Evolutionary conservation across 2,113 vertebrate genomes (phyloP), one percentile per base, ranked within the genome.

Genomic region (Tragelaphus scriptus): DNA sequence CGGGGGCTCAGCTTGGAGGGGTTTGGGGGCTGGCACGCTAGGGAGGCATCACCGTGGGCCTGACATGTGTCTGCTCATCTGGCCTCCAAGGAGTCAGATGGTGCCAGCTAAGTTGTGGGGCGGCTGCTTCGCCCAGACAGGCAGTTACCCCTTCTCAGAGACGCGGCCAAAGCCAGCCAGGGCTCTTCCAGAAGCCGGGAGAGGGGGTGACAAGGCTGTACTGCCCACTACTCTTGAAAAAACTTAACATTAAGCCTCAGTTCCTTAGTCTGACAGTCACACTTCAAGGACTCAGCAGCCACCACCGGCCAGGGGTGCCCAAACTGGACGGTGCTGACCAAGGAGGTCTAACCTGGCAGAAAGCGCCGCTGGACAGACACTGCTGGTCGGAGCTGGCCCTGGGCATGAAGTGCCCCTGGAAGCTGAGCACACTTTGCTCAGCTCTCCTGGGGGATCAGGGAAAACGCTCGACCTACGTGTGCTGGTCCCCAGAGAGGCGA

Each of bases 401-500:
- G 51, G 4, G n/a, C 47, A 7, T 1, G 16, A 32, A 28, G 21
- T 47, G 44, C 1, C 65, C 80, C 49, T 61, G 36, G 7, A 16
- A n/a, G 44, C 23, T 4, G 2, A 28, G 49, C 30, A 61, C 36
- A 4, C 40, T 65, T 32, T 5, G 7, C 28, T 53, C 44, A 49
- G 26, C 36, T 9, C 26, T 25, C 30, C 32, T 44, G 6, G 28
- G 40, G 58, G 85, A 61, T 47, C 26, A 80, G 1, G 15, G n/a
- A n/a, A 80, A n/a, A 59, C 0, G 9, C 32, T 12, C 12, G 28
- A 1, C 32, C n/a, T n/a, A 3, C 23, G 0, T 21, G 16, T 16
- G 61, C 68, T 28, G 32, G 40, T 71, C 25, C 85, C 13, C 21
- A 8, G 79, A 63, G 44, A 4, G 25, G 56, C 71, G n/a, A 75